A percentile compares a stretch with the other conserved stretches of the same genome.
phyloP scores from a whole-genome alignment of 2,888 invertebrate genomes.

The Minunthozetes semirufus region DNA sequence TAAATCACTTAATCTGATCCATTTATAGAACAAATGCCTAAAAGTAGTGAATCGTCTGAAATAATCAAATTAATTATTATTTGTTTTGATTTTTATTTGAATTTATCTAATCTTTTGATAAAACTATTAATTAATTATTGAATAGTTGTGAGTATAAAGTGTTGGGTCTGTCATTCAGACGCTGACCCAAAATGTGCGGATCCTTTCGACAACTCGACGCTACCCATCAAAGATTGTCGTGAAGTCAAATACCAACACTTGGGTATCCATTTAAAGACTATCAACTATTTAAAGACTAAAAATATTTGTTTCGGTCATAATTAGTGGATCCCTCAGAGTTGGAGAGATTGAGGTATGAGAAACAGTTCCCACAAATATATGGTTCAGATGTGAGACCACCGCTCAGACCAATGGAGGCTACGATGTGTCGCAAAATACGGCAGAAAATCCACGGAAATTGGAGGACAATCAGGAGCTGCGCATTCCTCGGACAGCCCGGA shows the following conservation, averaged over 20 bases:
- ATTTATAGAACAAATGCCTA: no score
- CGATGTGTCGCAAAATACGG: conserved; percentile 83
- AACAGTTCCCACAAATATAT: not conserved
- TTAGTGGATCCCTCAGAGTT: not conserved
- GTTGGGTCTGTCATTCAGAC: conserved; percentile 84
- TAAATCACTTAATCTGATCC: no score
- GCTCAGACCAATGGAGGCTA: conserved; percentile 52
- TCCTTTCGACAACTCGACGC: conserved; percentile 81
- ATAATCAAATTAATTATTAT: no score
- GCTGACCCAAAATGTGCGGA: conserved; percentile 83
- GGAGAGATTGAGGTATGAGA: not conserved
- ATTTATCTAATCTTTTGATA: no score
- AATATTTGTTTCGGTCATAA: no score
- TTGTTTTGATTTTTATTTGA: no score
- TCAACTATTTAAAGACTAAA: no score
- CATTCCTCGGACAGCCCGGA: conserved; percentile 81
- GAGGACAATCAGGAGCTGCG: conserved; percentile 80
- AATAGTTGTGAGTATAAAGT: conserved; percentile 58
- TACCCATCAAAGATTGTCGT: conserved; percentile 71
- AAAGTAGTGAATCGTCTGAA: no score
- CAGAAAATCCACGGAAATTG: conserved; percentile 86
- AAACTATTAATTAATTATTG: not conserved
- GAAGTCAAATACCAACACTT: conserved; percentile 53
- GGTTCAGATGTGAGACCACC: not conserved
- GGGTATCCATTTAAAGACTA: no score